Percentiles rank a stretch among this genome's conserved stretches.
These are phyloP conservation scores for Forpus xanthops DNA, from an alignment of 2,797 vertebrate genomes.

Conservation along the genomic window DNA sequence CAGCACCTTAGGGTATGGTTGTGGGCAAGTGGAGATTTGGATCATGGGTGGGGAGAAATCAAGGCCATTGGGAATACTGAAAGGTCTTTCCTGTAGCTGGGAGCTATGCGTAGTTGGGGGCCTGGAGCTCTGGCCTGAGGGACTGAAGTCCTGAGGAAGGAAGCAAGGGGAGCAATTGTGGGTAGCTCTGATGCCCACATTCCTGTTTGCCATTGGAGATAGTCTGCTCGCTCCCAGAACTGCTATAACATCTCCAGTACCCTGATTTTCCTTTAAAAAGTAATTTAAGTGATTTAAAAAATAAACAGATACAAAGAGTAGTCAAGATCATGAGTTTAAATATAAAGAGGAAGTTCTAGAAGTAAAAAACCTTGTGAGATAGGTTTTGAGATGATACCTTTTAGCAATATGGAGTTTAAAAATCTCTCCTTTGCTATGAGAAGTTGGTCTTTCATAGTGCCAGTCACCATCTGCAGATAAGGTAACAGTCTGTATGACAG, in stretches of 20 bases:
- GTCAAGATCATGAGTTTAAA: neutral
- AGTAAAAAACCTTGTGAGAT: neutral
- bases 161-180: neutral
- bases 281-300: neutral
- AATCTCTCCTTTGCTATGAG: neutral
- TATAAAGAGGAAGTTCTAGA: neutral
- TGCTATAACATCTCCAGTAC: neutral
- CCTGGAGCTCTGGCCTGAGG: neutral
- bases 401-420: neutral
- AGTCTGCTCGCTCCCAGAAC: neutral
- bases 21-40: neutral
- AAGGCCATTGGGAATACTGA: neutral
- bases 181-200: neutral
- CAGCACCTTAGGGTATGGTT: neutral
- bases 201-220: neutral
- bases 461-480: neutral
- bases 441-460: neutral
- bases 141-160: neutral
- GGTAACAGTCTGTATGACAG: neutral
- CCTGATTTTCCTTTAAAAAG: neutral
- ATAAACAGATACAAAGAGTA: neutral
- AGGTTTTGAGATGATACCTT: neutral
- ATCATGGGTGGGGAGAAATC: neutral
- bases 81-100: neutral
- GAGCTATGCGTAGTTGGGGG: neutral